Evolutionary conservation across 2,113 vertebrate genomes (phyloP), one percentile per base, ranked within the genome.

Genomic region (Ictalurus furcatus): DNA sequence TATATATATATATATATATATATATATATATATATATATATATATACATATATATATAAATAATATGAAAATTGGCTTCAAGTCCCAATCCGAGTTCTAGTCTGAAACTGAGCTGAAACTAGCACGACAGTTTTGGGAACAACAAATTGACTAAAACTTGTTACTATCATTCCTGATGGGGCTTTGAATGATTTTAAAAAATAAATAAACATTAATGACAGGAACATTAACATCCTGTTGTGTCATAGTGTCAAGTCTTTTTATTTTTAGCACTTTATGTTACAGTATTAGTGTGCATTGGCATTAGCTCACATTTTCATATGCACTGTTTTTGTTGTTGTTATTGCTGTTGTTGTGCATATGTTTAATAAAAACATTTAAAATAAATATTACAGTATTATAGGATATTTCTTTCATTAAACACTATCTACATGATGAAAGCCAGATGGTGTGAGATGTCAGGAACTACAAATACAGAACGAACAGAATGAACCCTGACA

Each of bases 191-290:
- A 12, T 59, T 59, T 79, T n/a, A 2, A 16, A 25, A 23, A 6
- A 6, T 23, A 4, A 14, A 25, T 7, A 87, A 85, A 23, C 16
- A 25, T 23, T 6, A 37, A 19, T 17, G 13, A 65, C 6, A 44
- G 16, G 21, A 48, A 28, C n/a, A 23, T 54, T 76, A 86, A 80
- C 30, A 88, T 78, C 14, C 54, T 73, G 16, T 74, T 74, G 76
- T 88, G 79, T 71, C 85, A 84, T 79, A 89, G 44, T 67, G 61
- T 86, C 84, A 76, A 48, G 23, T 48, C 11, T 44, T 74, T 25
- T 69, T 7, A 67, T 67, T 81, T 40, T 12, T 85, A 48, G 82
- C 88, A 89, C 85, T 87, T 90, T 91, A 91, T 81, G 59, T 12
- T 65, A 74, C 67, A 78, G 48, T 88, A 71, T 86, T 88, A 76